These are phyloP conservation scores for Aphelenchoides besseyi DNA, from an alignment of 1,140 invertebrate genomes.

Conservation along the genomic window DNA sequence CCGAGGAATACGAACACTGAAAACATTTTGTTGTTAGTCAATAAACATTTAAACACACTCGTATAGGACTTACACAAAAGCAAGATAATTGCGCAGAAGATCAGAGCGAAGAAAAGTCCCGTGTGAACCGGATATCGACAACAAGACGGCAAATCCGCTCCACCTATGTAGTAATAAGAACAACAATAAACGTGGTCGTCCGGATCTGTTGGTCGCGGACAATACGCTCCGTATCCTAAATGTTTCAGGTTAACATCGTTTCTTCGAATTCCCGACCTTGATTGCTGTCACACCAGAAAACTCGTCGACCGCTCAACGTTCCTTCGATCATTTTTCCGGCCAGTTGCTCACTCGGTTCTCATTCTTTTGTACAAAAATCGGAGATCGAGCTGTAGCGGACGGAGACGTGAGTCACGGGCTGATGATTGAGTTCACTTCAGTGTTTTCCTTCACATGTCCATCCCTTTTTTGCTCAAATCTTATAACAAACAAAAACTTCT, in stretches of 20 bases:
- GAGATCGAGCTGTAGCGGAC: background rate
- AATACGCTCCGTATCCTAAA: constrained; percentile 39
- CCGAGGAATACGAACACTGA: constrained; percentile 30
- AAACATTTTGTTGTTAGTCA: constrained; percentile 3
- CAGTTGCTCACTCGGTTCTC: background rate
- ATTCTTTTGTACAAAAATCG: background rate
- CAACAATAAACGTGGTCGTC: constrained; percentile 40
- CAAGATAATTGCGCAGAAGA: constrained; percentile 14
- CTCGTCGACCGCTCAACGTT: background rate
- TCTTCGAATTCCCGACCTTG: too few relatives aligned
- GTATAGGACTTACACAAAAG: constrained; percentile 12
- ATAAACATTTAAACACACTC: constrained; percentile 15
- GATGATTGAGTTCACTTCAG: background rate
- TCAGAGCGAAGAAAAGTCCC: constrained; percentile 22
- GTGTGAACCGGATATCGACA: constrained; percentile 37
- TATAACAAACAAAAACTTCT: too few relatives aligned
- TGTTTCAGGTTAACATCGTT: too few relatives aligned
- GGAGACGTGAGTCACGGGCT: background rate
- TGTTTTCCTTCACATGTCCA: too few relatives aligned
- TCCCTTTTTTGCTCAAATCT: too few relatives aligned
- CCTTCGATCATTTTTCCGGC: background rate
- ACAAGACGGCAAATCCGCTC: constrained; percentile 34
- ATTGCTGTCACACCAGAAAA: background rate
- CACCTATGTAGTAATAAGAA: constrained; percentile 29
- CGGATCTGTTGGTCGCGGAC: constrained; percentile 37